Evolutionary conservation across 2,797 vertebrate genomes (phyloP).

Genomic region (Anas capensis): DNA sequence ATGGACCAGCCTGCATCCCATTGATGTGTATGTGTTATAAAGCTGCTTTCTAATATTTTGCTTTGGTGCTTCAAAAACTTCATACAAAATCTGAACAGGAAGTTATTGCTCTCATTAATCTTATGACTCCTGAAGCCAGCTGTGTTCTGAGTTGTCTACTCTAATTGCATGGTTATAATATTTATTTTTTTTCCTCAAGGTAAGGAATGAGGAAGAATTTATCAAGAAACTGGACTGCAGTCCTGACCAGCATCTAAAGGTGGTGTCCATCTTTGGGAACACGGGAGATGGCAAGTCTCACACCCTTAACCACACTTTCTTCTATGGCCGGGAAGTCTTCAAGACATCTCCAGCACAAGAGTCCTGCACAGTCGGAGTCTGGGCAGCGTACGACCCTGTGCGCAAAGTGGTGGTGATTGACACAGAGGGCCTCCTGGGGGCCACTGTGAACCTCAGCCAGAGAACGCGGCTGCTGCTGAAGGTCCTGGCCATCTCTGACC

Average conservation of each 20-base stretch:
- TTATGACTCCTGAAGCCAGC: background rate
- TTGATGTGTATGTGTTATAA: background rate
- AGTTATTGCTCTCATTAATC: background rate
- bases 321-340: slow-evolving; percentile 96
- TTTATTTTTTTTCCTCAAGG: slow-evolving; percentile 76
- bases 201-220: slow-evolving; percentile 93
- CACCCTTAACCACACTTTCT: slow-evolving; percentile 99
- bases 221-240: slow-evolving; percentile 90
- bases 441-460: slow-evolving; percentile 95
- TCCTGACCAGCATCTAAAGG: slow-evolving; percentile 94
- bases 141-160: background rate
- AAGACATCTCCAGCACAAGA: slow-evolving; percentile 96
- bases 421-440: slow-evolving; percentile 95
- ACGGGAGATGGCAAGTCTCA: slow-evolving; percentile 98
- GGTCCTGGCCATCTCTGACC: slow-evolving; percentile 95
- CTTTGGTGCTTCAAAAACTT: background rate
- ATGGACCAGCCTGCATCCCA: background rate
- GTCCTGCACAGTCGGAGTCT: slow-evolving; percentile 97
- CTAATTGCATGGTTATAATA: background rate
- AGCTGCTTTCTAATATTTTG: background rate
- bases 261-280: slow-evolving; percentile 98
- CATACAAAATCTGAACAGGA: background rate
- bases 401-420: slow-evolving; percentile 94
- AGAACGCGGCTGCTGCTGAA: slow-evolving; percentile 95
- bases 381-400: slow-evolving; percentile 95